Conservation (phyloP, 1,140 invertebrate genomes). For the Drosophila yakuba region DNA sequence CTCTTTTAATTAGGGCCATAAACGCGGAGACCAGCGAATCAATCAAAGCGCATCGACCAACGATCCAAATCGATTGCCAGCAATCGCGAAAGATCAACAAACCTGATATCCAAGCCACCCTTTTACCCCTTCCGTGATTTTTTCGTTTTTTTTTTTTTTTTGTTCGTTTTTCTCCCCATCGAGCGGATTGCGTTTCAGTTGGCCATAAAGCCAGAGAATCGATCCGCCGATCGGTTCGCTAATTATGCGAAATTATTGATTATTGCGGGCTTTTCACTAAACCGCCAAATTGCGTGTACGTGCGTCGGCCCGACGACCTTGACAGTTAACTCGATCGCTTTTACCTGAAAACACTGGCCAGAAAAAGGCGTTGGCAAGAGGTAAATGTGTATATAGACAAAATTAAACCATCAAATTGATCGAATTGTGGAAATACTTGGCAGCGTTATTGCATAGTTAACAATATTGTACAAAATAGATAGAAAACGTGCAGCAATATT, state of each 20-base stretch:
- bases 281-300: conserved; percentile 73
- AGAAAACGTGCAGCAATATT: too few relatives aligned
- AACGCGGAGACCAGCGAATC: conserved; percentile 20
- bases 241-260: conserved; percentile 80
- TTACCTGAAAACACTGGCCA: conserved; percentile 4
- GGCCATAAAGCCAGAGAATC: conserved; percentile 57
- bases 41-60: conserved; percentile 41
- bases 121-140: not conserved
- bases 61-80: conserved; percentile 32
- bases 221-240: conserved; percentile 45
- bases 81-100: conserved; percentile 39
- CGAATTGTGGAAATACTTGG: not conserved
- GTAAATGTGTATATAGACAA: not conserved
- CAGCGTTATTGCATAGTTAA: not conserved
- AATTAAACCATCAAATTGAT: conserved; percentile 18
- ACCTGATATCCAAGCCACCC: conserved; percentile 6
- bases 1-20: conserved; percentile 67
- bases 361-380: not conserved
- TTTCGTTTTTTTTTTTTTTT: not conserved
- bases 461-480: too few relatives aligned
- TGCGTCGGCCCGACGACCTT: conserved; percentile 66
- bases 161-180: not conserved
- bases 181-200: conserved; percentile 59
- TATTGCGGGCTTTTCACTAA: conserved; percentile 75
- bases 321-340: conserved; percentile 48